A percentile compares a stretch with the other conserved stretches of the same genome.
Evolutionary conservation across 2,888 invertebrate species (phyloP).

Genomic region (Drosophila barbarae): DNA sequence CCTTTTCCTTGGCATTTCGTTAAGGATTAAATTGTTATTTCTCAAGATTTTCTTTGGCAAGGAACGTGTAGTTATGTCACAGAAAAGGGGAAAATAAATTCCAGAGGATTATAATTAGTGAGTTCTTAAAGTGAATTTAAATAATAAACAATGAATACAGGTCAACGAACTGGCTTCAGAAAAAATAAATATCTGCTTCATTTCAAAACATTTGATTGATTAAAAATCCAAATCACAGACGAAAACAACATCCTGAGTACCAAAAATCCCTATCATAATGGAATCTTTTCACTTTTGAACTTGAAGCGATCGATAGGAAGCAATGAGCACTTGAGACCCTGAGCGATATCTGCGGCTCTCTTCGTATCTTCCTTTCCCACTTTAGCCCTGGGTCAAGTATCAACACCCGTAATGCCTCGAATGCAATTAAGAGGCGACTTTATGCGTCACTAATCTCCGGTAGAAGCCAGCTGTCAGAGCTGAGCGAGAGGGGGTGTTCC

Average conservation of each 20-base stretch:
- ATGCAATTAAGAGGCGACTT: slow-evolving; percentile 67
- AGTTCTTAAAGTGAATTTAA: background rate
- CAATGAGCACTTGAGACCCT: slow-evolving; percentile 16
- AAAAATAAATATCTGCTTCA: background rate
- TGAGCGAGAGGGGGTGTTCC: background rate
- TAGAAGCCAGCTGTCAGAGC: slow-evolving; percentile 22
- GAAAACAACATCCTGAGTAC: background rate
- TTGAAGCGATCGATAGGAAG: slow-evolving; percentile 13
- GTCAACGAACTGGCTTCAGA: no score
- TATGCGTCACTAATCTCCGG: slow-evolving; percentile 64
- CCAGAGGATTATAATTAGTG: background rate
- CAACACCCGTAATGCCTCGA: slow-evolving; percentile 55
- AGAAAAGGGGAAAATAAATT: background rate
- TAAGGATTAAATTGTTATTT: slow-evolving; percentile 1
- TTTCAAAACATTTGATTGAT: slow-evolving; percentile 3
- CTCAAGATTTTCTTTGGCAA: background rate
- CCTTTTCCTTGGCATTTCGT: background rate
- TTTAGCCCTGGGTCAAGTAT: slow-evolving; percentile 44
- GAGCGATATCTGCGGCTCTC: slow-evolving; percentile 17
- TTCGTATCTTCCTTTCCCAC: slow-evolving; percentile 3
- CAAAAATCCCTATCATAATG: slow-evolving; percentile 15
- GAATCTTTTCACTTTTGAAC: slow-evolving; percentile 23
- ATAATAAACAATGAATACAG: background rate
- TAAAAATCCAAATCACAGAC: background rate
- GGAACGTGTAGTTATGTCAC: slow-evolving; percentile 4